These are phyloP conservation scores for Phodopus roborovskii DNA, from an alignment of 2,113 vertebrate species.

Conservation along the genomic window DNA sequence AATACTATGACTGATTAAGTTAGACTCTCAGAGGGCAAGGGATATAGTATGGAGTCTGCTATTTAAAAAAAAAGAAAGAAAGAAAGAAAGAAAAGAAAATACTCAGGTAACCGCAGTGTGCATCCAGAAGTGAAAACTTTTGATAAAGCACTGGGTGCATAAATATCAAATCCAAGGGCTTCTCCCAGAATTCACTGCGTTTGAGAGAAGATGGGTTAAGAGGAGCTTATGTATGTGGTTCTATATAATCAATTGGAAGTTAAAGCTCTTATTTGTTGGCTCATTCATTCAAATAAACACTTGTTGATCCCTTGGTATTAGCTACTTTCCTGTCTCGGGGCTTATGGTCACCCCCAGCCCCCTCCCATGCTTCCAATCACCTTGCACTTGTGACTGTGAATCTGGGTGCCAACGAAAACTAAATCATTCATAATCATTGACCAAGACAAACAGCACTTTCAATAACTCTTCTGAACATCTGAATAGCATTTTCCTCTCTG, in stretches of 20 bases:
- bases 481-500: conserved; percentile 40
- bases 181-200: not conserved
- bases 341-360: not conserved
- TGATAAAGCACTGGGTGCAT: not conserved
- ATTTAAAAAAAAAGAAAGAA: no score
- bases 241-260: not conserved
- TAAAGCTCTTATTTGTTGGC: not conserved
- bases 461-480: conserved; percentile 18
- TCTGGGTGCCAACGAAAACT: not conserved
- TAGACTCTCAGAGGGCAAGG: conserved; percentile 29
- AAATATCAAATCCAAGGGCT: conserved; percentile 36
- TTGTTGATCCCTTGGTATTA: not conserved
- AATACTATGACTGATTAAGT: not conserved
- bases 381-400: not conserved
- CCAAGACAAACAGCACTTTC: conserved; percentile 2
- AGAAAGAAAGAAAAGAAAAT: not conserved
- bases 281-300: not conserved
- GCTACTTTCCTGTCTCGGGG: not conserved
- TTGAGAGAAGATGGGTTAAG: not conserved
- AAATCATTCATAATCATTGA: not conserved
- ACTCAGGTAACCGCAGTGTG: not conserved
- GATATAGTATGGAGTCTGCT: not conserved
- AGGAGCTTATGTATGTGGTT: not conserved
- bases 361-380: not conserved
- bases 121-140: not conserved